Conservation (phyloP, 1,140 invertebrate genomes). For the Globodera ellingtonae region DNA sequence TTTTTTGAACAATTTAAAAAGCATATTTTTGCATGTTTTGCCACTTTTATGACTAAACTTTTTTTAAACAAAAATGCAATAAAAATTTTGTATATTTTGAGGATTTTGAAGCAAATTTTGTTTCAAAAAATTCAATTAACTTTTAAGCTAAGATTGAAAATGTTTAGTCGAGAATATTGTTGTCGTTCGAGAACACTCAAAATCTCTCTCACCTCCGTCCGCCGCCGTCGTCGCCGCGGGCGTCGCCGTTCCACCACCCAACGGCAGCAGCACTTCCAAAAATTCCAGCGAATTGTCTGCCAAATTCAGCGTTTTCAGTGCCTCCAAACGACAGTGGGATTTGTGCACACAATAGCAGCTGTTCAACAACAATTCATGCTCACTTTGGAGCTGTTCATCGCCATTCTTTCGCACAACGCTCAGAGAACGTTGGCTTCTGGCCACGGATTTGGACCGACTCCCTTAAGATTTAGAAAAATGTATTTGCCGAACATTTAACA, state of each 20-base stretch:
- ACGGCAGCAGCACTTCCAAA: slow-evolving; percentile 44
- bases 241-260: slow-evolving; percentile 67
- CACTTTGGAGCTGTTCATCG: slow-evolving; percentile 15
- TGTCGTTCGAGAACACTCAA: background rate
- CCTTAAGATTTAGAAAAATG: slow-evolving; percentile 37
- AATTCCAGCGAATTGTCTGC: slow-evolving; percentile 79
- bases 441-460: slow-evolving; percentile 61
- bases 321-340: slow-evolving; percentile 79
- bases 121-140: too few species aligned
- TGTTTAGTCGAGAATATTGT: too few species aligned
- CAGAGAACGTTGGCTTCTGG: slow-evolving; percentile 57
- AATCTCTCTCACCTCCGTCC: background rate
- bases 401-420: slow-evolving; percentile 47
- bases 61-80: too few species aligned
- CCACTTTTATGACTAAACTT: too few species aligned
- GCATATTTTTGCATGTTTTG: too few species aligned
- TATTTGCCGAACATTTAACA: background rate
- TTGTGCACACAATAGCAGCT: slow-evolving; percentile 74
- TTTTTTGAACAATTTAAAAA: too few species aligned
- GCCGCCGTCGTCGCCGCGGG: slow-evolving; percentile 75
- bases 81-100: too few species aligned
- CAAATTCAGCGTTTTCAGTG: slow-evolving; percentile 79
- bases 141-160: too few species aligned
- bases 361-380: background rate
- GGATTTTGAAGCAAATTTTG: too few species aligned